Conservation (phyloP, 2,797 vertebrate genomes). For the Rhabdophis nuchalis region DNA sequence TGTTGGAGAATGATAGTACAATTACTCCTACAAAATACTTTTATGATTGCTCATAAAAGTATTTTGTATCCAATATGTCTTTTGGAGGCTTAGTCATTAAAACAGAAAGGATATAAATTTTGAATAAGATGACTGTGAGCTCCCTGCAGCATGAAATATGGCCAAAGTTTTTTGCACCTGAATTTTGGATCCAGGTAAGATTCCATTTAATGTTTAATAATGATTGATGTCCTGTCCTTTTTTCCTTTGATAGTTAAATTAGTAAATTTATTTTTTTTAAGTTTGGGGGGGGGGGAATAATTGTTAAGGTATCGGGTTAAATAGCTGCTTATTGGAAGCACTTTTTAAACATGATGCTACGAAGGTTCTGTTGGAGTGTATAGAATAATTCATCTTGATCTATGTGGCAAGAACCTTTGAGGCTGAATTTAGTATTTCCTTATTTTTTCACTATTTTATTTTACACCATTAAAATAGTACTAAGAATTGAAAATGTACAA, state of each 20-base stretch:
- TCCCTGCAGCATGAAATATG: slow-evolving; percentile 34
- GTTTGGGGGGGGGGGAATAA: too few relatives aligned
- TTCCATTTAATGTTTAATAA: slow-evolving; percentile 28
- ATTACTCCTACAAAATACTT: slow-evolving; percentile 24
- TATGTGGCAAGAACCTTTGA: slow-evolving; percentile 20
- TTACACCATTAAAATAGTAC: background rate
- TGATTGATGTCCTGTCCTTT: background rate
- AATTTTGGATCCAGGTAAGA: slow-evolving; percentile 45
- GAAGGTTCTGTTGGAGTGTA: slow-evolving; percentile 1
- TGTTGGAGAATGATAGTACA: background rate
- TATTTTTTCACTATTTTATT: slow-evolving; percentile 2
- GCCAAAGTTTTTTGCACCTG: slow-evolving; percentile 27
- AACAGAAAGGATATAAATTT: slow-evolving; percentile 20
- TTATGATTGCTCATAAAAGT: background rate
- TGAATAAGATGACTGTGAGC: slow-evolving; percentile 41
- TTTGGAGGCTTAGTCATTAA: slow-evolving; percentile 31
- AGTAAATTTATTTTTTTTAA: background rate
- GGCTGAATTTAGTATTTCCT: background rate
- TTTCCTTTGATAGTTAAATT: background rate
- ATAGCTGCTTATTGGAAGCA: background rate
- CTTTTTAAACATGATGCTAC: slow-evolving; percentile 3
- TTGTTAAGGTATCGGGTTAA: slow-evolving; percentile 5
- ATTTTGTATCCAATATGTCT: background rate
- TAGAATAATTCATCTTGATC: background rate
- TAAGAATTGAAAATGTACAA: background rate